Conservation (phyloP, 2,113 vertebrate genomes). For the Craseonycteris thonglongyai region DNA sequence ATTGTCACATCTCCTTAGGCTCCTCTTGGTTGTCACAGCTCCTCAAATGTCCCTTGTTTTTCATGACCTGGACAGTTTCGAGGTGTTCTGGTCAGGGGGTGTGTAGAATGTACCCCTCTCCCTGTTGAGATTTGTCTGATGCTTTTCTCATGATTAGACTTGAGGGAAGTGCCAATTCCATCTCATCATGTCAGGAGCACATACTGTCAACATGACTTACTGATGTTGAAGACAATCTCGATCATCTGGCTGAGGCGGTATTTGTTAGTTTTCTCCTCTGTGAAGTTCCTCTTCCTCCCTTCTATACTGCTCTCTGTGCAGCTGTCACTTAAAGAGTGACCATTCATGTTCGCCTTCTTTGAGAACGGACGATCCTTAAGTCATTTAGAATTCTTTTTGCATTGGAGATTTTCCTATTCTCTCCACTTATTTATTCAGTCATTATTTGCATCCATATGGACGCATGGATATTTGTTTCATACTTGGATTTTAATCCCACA, state of each 20-base stretch:
- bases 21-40: not conserved
- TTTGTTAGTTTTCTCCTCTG: not conserved
- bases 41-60: not conserved
- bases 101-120: not conserved
- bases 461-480: not conserved
- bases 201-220: accelerated
- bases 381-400: not conserved
- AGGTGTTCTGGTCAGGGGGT: not conserved
- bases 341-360: not conserved
- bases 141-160: not conserved
- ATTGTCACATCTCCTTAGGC: not conserved
- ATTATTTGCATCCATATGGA: not conserved
- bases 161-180: not conserved
- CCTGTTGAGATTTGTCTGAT: not conserved
- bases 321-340: not conserved
- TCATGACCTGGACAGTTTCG: not conserved
- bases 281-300: not conserved
- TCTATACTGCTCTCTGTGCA: not conserved
- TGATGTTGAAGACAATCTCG: too few species aligned
- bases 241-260: not conserved
- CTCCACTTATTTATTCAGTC: too few species aligned
- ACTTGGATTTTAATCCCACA: not conserved
- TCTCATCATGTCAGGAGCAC: accelerated
- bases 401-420: not conserved
- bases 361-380: not conserved